A percentile compares a stretch with the other conserved stretches of the same genome.
These are phyloP conservation scores for Elysia crispata DNA, from an alignment of 2,888 invertebrate species.

Conservation along the genomic window DNA sequence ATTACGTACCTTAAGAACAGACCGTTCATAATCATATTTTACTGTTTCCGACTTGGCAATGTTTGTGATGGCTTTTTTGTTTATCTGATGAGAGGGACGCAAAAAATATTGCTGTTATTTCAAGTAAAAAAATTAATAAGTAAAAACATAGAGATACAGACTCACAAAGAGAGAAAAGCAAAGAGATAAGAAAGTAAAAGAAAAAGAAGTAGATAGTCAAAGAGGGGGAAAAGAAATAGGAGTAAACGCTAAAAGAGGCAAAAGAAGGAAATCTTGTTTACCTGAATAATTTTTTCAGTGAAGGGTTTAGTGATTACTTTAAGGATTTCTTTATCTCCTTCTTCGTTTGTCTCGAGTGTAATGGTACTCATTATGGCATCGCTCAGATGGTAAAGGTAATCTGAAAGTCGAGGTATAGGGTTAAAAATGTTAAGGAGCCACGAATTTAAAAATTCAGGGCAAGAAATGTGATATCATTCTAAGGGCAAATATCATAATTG, in stretches of 20 bases:
- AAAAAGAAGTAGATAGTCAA: not conserved
- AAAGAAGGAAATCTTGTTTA: too few relatives aligned
- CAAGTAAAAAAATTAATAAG: too few relatives aligned
- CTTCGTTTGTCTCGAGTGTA: conserved; percentile 59
- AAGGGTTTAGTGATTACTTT: conserved; percentile 78
- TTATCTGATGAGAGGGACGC: not conserved
- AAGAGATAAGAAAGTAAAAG: not conserved
- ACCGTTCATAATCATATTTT: not conserved
- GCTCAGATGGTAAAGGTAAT: conserved; percentile 66
- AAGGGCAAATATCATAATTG: too few relatives aligned
- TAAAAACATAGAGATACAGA: not conserved
- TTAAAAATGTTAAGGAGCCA: not conserved
- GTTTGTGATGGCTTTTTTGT: conserved; percentile 44
- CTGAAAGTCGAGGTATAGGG: conserved; percentile 53
- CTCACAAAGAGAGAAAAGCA: too few relatives aligned
- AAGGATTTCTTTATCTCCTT: conserved; percentile 71
- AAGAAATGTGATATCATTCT: too few relatives aligned
- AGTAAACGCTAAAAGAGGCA: not conserved
- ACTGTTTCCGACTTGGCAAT: conserved; percentile 15
- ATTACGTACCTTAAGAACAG: conserved; percentile 26
- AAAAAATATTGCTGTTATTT: too few relatives aligned
- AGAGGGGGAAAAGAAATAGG: not conserved
- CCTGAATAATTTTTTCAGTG: conserved; percentile 76
- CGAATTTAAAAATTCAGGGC: too few relatives aligned
- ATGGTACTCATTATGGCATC: conserved; percentile 71